Base-by-base conservation (phyloP, 2,888 invertebrate genomes). In the Ramazzottius varieornatus region DNA sequence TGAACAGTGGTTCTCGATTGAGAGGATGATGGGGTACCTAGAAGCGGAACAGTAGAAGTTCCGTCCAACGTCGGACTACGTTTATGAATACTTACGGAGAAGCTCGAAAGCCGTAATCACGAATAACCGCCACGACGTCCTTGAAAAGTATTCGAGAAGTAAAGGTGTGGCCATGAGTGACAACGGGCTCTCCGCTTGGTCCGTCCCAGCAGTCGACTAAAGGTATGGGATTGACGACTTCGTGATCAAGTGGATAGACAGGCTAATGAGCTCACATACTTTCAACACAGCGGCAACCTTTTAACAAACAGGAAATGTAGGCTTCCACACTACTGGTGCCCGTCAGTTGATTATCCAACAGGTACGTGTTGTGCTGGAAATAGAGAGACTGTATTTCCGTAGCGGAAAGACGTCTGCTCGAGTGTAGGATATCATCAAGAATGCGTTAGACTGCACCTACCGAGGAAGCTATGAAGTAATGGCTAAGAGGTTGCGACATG, bases 181-280 rank as follows among this genome's bases (percentile, higher is more conserved):
- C 77, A 63, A 80, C 72, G 24, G 80, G 80, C 65, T 74, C 75
- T 34, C 76, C 75, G 65, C 72, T 75, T 2, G 74, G 72, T 13
- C 80, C 79, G 70, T 81, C 80, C 79, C 81, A 80, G 65, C 79
- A 76, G 70, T 81, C 81, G 71, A 82, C 80, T 81, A 71, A 64
- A 70, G 70, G n/a, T n/a, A n/a, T 24, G 67, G 33, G 24, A 66
- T 63, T 20, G n/a, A 20, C 16, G n/a, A 46, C 46, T 20, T 46
- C 46, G n/a, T 46, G n/a, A 46, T n/a, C n/a, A n/a, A n/a, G n/a
- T n/a, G n/a, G n/a, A n/a, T n/a, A n/a, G n/a, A n/a, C n/a, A n/a
- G n/a, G n/a, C n/a, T n/a, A n/a, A n/a, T n/a, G n/a, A n/a, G n/a
- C n/a, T n/a, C n/a, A n/a, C n/a, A n/a, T 70, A 80, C 80, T 71